A percentile compares a stretch with the other conserved stretches of the same genome.
Conservation (phyloP, 2,888 invertebrate species). For the Crematogaster levior region DNA sequence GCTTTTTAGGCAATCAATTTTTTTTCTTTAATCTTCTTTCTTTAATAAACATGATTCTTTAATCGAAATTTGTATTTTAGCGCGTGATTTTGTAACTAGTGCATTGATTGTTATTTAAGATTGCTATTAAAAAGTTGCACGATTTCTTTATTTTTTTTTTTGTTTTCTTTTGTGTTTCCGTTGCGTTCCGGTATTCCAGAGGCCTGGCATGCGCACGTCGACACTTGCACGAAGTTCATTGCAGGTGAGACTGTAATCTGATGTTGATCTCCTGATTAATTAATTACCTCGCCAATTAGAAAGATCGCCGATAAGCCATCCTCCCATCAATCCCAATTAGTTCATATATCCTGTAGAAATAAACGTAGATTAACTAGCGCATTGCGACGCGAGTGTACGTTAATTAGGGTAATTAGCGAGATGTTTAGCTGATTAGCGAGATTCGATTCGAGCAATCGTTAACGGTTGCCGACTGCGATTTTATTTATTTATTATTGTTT, state of each 20-base stretch:
- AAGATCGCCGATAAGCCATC: neutral
- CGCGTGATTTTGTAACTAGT: slow-evolving; percentile 16
- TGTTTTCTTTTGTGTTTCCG: slow-evolving; percentile 72
- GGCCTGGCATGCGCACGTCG: slow-evolving; percentile 79
- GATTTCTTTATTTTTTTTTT: slow-evolving; percentile 22
- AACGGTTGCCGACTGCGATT: slow-evolving; percentile 17
- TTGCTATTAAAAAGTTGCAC: slow-evolving; percentile 21
- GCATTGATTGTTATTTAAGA: slow-evolving; percentile 16
- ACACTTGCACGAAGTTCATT: slow-evolving; percentile 81
- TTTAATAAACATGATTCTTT: neutral
- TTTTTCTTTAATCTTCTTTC: neutral
- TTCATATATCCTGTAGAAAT: slow-evolving; percentile 19
- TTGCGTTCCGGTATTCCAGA: slow-evolving; percentile 81
- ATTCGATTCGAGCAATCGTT: neutral
- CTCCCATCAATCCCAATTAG: neutral
- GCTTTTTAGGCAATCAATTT: slow-evolving; percentile 20
- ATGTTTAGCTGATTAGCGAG: neutral
- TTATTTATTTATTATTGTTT: slow-evolving; percentile 44
- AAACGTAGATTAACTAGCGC: slow-evolving; percentile 52
- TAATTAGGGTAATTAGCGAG: slow-evolving; percentile 35
- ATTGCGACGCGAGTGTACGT: slow-evolving; percentile 36
- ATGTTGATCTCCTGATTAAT: slow-evolving; percentile 50
- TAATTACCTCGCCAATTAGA: slow-evolving; percentile 22
- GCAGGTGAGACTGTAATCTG: slow-evolving; percentile 82
- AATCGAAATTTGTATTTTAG: neutral